A percentile compares a stretch with the other conserved stretches of the same genome.
Conservation (phyloP, 2,797 vertebrate genomes). For the Hephaestus fuliginosus region DNA sequence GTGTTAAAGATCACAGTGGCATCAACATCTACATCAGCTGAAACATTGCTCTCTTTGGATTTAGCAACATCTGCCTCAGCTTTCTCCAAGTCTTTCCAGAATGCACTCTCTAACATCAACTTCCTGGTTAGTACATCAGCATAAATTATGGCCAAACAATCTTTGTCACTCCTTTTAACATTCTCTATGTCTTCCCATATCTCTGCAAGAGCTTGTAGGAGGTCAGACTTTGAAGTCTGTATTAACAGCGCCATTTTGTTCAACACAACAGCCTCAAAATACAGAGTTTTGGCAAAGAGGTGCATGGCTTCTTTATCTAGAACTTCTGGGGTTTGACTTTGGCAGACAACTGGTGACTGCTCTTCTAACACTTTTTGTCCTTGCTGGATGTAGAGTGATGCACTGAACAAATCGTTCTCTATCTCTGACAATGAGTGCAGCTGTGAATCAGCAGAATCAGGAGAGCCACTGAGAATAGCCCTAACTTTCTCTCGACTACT, state of each 20-base stretch:
- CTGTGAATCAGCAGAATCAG: constrained; percentile 73
- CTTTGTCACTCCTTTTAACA: constrained; percentile 80
- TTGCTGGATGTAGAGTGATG: constrained; percentile 79
- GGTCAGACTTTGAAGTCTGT: constrained; percentile 87
- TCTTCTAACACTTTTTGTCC: constrained; percentile 73
- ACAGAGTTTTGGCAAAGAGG: constrained; percentile 90
- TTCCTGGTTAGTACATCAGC: constrained; percentile 90
- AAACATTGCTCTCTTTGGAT: constrained; percentile 51
- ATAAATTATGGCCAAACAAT: constrained; percentile 83
- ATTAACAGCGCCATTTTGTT: constrained; percentile 92
- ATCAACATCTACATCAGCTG: constrained; percentile 67
- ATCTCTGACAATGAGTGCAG: constrained; percentile 81
- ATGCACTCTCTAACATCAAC: constrained; percentile 90
- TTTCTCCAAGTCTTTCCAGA: constrained; percentile 91
- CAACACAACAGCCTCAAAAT: constrained; percentile 92
- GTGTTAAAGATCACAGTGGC: constrained; percentile 74
- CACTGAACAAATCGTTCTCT: constrained; percentile 83
- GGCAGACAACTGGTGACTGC: constrained; percentile 40
- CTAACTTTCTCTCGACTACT: constrained; percentile 88
- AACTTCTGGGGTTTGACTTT: constrained; percentile 57
- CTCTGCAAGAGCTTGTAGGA: constrained; percentile 86
- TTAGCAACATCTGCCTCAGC: constrained; percentile 74
- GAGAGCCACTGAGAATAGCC: constrained; percentile 81
- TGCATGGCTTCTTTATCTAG: constrained; percentile 82
- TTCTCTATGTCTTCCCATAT: constrained; percentile 86